Conservation (phyloP, 2,113 vertebrate genomes). For the Microcebus tavaratra region DNA sequence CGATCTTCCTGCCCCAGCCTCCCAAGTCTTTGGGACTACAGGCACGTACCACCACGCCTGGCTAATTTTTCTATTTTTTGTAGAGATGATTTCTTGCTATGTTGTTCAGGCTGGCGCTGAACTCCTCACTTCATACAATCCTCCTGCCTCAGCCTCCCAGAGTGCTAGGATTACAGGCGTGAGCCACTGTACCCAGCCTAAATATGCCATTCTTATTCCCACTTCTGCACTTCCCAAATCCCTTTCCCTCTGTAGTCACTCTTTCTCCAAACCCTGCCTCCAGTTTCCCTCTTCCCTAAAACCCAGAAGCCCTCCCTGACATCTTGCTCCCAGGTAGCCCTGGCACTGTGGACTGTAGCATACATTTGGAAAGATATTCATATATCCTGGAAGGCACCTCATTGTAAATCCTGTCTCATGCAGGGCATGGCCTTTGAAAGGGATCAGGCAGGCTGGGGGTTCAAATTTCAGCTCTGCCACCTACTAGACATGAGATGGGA, state of each 20-base stretch:
- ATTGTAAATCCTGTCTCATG: neutral
- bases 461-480: constrained; percentile 3
- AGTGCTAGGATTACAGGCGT: too few relatives aligned
- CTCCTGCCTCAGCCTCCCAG: too few relatives aligned
- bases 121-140: too few relatives aligned
- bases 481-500: neutral
- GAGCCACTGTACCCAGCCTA: neutral
- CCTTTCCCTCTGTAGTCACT: neutral
- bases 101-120: too few relatives aligned
- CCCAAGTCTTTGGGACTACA: too few relatives aligned
- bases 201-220: neutral
- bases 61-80: too few relatives aligned
- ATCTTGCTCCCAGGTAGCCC: neutral
- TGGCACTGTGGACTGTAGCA: neutral
- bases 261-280: neutral
- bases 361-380: neutral
- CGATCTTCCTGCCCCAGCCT: too few relatives aligned
- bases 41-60: too few relatives aligned
- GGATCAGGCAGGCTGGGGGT: neutral
- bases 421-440: neutral
- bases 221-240: neutral
- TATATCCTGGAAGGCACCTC: neutral
- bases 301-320: neutral
- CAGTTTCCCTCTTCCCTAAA: neutral
- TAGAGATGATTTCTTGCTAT: too few relatives aligned